A percentile compares a stretch with the other conserved stretches of the same genome.
Conservation (phyloP, 2,113 vertebrate species). For the Odocoileus virginianus region DNA sequence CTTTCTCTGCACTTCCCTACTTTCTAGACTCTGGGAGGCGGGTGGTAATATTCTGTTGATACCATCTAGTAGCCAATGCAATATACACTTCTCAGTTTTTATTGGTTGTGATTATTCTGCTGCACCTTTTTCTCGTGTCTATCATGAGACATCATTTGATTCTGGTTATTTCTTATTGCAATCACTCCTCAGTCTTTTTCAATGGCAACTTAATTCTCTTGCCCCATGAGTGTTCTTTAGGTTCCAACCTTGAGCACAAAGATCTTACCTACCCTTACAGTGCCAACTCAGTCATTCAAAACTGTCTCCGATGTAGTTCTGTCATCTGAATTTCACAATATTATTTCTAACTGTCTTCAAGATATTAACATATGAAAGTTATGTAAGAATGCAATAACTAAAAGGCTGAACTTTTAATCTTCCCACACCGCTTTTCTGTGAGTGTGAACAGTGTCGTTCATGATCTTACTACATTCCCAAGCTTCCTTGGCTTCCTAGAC, state of each 20-base stretch:
- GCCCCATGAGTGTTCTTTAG: fast-evolving
- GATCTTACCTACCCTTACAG: not conserved
- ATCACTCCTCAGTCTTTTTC: not conserved
- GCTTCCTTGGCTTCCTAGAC: not conserved
- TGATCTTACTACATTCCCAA: not conserved
- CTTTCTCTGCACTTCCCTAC: not conserved
- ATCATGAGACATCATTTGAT: not conserved
- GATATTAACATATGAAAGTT: not conserved
- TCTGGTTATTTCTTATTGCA: not conserved
- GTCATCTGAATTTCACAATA: not conserved
- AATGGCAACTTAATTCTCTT: not conserved
- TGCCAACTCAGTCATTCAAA: not conserved
- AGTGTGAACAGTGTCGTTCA: not conserved
- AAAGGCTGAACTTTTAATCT: not conserved
- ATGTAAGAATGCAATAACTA: not conserved
- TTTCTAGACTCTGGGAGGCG: not conserved
- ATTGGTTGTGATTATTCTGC: not conserved
- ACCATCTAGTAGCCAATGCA: not conserved
- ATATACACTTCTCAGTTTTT: not conserved
- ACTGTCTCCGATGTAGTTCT: not conserved
- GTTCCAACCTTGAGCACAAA: not conserved
- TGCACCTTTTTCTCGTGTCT: not conserved
- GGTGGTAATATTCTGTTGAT: not conserved
- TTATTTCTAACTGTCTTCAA: not conserved
- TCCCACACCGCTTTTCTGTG: not conserved